phyloP scores from a whole-genome alignment of 2,113 vertebrate genomes.

The Thalassoma bifasciatum region DNA sequence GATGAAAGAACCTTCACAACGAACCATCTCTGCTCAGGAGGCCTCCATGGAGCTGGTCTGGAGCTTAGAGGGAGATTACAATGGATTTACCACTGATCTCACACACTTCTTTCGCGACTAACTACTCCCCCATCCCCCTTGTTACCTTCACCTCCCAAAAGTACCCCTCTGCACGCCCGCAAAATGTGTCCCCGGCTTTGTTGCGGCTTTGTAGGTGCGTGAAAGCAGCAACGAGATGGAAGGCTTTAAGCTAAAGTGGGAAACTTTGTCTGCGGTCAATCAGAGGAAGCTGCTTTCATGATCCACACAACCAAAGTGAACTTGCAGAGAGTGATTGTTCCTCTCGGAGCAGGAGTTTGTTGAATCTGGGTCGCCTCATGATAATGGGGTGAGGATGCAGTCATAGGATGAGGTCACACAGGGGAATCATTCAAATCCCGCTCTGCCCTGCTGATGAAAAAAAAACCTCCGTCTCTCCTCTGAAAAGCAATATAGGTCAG shows the following conservation, averaged over 20 bases:
- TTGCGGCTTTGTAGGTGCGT: slow-evolving; percentile 37
- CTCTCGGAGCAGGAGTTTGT: slow-evolving; percentile 27
- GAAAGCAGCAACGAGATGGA: slow-evolving; percentile 49
- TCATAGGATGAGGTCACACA: slow-evolving; percentile 62
- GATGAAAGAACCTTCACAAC: slow-evolving; percentile 80
- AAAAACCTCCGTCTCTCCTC: slow-evolving; percentile 31
- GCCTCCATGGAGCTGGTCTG: slow-evolving; percentile 73
- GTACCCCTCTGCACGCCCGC: slow-evolving; percentile 36
- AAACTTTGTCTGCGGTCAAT: slow-evolving; percentile 58
- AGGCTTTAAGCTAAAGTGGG: slow-evolving; percentile 53
- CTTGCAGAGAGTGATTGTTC: slow-evolving; percentile 15
- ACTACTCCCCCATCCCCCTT: slow-evolving; percentile 45
- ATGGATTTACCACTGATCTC: slow-evolving; percentile 82
- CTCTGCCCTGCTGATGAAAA: slow-evolving; percentile 55
- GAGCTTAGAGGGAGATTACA: slow-evolving; percentile 83
- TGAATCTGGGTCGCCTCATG: slow-evolving; percentile 61
- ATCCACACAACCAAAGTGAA: slow-evolving; percentile 35
- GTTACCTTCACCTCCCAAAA: slow-evolving; percentile 58
- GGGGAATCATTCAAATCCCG: slow-evolving; percentile 60
- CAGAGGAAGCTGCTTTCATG: slow-evolving; percentile 48
- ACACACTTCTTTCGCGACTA: slow-evolving; percentile 75
- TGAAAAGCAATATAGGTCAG: slow-evolving; percentile 71
- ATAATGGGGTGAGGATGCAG: slow-evolving; percentile 65
- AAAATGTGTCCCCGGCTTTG: slow-evolving; percentile 65
- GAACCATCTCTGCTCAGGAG: slow-evolving; percentile 81